Conservation (phyloP, 1,140 invertebrate species). For the Samia ricini region DNA sequence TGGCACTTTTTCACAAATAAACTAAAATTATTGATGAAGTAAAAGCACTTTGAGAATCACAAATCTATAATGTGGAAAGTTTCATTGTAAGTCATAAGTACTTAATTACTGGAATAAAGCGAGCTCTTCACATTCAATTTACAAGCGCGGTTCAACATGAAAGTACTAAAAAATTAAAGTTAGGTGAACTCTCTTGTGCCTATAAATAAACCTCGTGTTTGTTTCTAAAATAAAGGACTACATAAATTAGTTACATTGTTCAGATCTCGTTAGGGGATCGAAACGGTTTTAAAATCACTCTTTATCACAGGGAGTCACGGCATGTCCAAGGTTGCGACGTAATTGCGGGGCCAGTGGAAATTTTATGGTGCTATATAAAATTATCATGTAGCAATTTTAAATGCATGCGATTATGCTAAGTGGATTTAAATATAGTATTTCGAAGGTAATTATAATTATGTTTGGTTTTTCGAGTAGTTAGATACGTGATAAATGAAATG, state of each 20-base stretch:
- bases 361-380: constrained; percentile 22
- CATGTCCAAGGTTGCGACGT: constrained; percentile 15
- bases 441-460: background rate
- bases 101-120: background rate
- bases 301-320: constrained; percentile 28
- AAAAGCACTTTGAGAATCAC: no score
- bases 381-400: constrained; percentile 17
- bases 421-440: background rate
- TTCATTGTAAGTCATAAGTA: no score
- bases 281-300: constrained; percentile 25
- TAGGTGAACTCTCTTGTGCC: constrained; percentile 1
- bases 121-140: background rate
- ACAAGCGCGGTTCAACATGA: background rate
- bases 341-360: constrained; percentile 16
- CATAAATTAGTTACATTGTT: constrained; percentile 26
- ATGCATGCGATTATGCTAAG: constrained; percentile 14
- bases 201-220: constrained; percentile 30
- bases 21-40: no score
- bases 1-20: no score
- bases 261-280: constrained; percentile 23
- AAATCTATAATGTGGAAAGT: no score
- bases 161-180: background rate
- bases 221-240: constrained; percentile 14
- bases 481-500: background rate
- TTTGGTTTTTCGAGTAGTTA: background rate